A percentile compares a stretch with the other conserved stretches of the same genome.
Conservation (phyloP, 2,888 invertebrate genomes). For the Hypolimnas misippus region DNA sequence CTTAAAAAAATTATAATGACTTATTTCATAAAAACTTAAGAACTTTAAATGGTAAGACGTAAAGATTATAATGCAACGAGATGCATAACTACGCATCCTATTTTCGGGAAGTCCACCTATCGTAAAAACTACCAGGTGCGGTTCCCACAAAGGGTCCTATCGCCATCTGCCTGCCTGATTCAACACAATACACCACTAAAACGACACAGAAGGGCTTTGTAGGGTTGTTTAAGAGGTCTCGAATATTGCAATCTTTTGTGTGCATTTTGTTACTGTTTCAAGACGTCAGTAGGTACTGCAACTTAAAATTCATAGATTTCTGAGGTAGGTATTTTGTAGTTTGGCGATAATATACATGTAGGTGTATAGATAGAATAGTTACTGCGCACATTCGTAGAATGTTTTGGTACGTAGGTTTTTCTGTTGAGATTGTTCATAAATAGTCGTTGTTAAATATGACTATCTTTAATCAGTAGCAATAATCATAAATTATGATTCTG, state of each 20-base stretch:
- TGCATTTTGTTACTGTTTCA: constrained; percentile 22
- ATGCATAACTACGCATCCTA: neutral
- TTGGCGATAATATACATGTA: neutral
- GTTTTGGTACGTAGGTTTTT: too few relatives aligned
- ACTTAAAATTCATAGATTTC: neutral
- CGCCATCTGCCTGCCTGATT: constrained; percentile 35
- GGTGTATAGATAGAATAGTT: too few relatives aligned
- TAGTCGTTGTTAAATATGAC: too few relatives aligned
- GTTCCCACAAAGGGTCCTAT: constrained; percentile 25
- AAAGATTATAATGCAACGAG: neutral
- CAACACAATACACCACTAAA: constrained; percentile 13
- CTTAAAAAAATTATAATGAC: neutral
- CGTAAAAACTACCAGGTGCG: constrained; percentile 38
- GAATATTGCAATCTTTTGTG: neutral
- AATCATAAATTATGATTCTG: too few relatives aligned
- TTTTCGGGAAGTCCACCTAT: constrained; percentile 21
- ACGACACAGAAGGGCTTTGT: constrained; percentile 16
- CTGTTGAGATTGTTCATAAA: too few relatives aligned
- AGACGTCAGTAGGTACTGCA: neutral
- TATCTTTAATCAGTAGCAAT: too few relatives aligned
- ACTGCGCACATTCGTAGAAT: too few relatives aligned
- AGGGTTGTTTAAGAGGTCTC: constrained; percentile 13
- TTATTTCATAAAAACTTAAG: neutral
- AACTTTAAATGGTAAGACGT: neutral
- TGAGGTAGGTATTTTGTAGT: neutral